phyloP scores from a whole-genome alignment of 1,140 invertebrate species.

The Procambarus clarkii region DNA sequence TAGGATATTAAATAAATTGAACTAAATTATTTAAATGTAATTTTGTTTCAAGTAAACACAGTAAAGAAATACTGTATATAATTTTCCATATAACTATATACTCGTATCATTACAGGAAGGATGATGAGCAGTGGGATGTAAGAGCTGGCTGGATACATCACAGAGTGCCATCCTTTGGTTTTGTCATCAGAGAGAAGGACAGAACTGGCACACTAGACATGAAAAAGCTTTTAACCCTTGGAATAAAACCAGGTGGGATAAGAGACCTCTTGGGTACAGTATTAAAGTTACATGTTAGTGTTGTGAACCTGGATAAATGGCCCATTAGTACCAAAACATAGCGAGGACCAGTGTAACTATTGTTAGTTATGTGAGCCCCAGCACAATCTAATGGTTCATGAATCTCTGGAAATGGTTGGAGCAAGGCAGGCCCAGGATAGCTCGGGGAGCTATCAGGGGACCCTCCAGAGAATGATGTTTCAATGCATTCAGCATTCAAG shows the following conservation, averaged over 20 bases:
- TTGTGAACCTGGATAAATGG: too few relatives aligned
- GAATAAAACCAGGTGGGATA: slow-evolving; percentile 74
- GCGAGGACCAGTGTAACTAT: not conserved
- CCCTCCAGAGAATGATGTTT: too few relatives aligned
- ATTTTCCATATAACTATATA: not conserved
- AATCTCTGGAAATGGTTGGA: too few relatives aligned
- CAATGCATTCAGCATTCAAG: too few relatives aligned
- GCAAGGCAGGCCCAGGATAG: too few relatives aligned
- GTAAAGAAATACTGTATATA: too few relatives aligned
- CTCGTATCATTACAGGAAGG: slow-evolving; percentile 21
- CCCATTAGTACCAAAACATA: too few relatives aligned
- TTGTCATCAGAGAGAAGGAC: slow-evolving; percentile 75
- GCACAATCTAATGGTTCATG: too few relatives aligned
- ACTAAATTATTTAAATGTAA: too few relatives aligned
- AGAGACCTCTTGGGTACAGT: not conserved
- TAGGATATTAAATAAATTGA: too few relatives aligned
- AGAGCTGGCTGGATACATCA: slow-evolving; percentile 76
- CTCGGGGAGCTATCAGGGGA: too few relatives aligned
- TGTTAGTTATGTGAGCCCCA: not conserved
- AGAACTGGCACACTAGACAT: slow-evolving; percentile 75
- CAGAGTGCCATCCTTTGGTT: slow-evolving; percentile 77
- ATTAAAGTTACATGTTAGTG: not conserved
- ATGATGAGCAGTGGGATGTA: slow-evolving; percentile 74
- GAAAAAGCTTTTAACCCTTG: slow-evolving; percentile 73
- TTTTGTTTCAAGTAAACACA: too few relatives aligned